Evolutionary conservation across 2,888 invertebrate species (phyloP), one percentile per base, ranked within the genome.

Genomic region (Catotricha subobsoleta): DNA sequence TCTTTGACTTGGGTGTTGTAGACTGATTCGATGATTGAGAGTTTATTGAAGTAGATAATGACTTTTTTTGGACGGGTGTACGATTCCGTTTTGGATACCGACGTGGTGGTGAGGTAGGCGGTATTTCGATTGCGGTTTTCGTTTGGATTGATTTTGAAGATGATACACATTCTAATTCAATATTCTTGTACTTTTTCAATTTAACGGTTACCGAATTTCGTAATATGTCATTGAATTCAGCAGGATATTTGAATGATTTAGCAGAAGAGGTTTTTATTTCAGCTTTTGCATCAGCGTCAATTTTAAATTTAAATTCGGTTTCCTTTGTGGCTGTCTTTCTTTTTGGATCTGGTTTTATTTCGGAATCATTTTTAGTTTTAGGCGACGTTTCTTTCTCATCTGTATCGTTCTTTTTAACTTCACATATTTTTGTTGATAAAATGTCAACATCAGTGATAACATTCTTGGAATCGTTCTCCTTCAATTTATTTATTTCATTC

Each of bases 41-140:
- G 2, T 18, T 4, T 13, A 10, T 33, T 9, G 15, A 8, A 3
- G n/a, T n/a, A 6, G 2, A 19, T 29, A 7, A 8, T 28, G 28
- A 19, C 6, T n/a, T 13, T 10, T 27, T 23, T 18, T n/a, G 15
- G 33, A 9, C 30, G n/a, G 7, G 9, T 10, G 30, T 29, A n/a
- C 30, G 39, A 5, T 18, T 13, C 16, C 40, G 30, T 23, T 33
- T 33, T 2, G 40, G 40, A 39, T 39, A 39, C n/a, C 39, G 39
- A 15, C 31, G 29, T 13, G 30, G 30, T 10, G 18, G 13, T 10
- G 33, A 16, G 16, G 18, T 9, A 8, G 25, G 25, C 10, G 25
- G 25, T 25, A 8, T 10, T 29, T 10, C 4, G 30, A 30, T 16
- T 13, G 13, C 8, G 30, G 29, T 29, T 29, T 4, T 29, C 6